A percentile compares a stretch with the other conserved stretches of the same genome.
Conservation (phyloP, 2,888 invertebrate genomes). For the Gasteruption jaculator region DNA sequence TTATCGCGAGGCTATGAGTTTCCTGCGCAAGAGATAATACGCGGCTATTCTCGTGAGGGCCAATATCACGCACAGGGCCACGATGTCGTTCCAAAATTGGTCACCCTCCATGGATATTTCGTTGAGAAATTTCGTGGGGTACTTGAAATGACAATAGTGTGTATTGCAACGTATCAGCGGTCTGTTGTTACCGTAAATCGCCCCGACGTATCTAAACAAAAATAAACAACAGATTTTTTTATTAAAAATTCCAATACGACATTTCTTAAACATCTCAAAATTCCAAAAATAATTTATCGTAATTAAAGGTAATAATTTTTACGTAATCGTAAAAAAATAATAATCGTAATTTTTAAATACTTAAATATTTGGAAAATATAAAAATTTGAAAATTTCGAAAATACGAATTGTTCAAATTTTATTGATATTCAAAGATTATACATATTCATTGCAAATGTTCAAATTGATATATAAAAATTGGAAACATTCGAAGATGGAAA, state of each 20-base stretch:
- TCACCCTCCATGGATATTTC: constrained; percentile 78
- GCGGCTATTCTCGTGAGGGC: constrained; percentile 63
- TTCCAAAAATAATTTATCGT: too few relatives aligned
- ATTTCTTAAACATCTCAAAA: too few relatives aligned
- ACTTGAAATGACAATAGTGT: constrained; percentile 80
- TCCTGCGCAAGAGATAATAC: constrained; percentile 73
- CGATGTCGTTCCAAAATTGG: constrained; percentile 79
- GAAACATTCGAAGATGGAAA: too few relatives aligned
- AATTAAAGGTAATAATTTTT: too few relatives aligned
- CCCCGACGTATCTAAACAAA: constrained; percentile 58
- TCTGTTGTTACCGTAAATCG: constrained; percentile 79
- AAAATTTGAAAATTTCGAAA: not conserved
- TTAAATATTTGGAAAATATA: not conserved
- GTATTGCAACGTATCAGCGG: constrained; percentile 68
- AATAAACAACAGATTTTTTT: not conserved
- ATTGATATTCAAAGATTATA: not conserved
- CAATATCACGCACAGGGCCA: constrained; percentile 67
- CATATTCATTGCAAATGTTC: too few relatives aligned
- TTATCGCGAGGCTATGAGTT: constrained; percentile 67
- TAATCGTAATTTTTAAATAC: not conserved
- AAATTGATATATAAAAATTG: too few relatives aligned
- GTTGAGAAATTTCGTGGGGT: constrained; percentile 74
- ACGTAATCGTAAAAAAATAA: constrained; percentile 34
- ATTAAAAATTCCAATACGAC: not conserved
- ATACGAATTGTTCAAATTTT: not conserved